Percentiles rank a stretch among this genome's conserved stretches.
Evolutionary conservation across 2,888 invertebrate species (phyloP).

Genomic region (Caenorhabditis sp.): DNA sequence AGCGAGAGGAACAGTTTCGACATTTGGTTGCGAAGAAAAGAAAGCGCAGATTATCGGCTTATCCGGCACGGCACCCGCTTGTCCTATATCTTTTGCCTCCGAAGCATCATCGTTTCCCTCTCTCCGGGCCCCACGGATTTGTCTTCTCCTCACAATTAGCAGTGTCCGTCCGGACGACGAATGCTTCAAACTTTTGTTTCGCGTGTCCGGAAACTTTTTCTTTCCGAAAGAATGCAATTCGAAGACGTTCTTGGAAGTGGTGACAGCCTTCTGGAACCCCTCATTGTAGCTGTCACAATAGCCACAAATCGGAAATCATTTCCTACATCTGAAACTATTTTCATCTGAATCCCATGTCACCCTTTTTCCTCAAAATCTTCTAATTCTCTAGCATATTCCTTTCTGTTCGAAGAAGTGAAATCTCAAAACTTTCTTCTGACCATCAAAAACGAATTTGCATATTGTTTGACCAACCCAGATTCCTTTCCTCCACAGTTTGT

Average conservation of each 20-base stretch:
- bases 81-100: conserved; percentile 47
- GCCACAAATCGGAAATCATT: not conserved
- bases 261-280: too few relatives aligned
- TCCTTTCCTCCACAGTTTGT: conserved; percentile 37
- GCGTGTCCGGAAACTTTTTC: not conserved
- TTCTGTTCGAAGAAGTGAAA: not conserved
- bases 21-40: conserved; percentile 32
- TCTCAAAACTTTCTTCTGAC: conserved; percentile 1
- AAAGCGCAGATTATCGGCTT: conserved; percentile 59
- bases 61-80: conserved; percentile 61
- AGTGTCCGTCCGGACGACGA: conserved; percentile 16
- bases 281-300: too few relatives aligned
- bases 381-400: too few relatives aligned
- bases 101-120: not conserved
- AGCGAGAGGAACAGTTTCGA: conserved; percentile 11
- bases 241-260: too few relatives aligned
- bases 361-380: not conserved
- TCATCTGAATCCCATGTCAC: too few relatives aligned
- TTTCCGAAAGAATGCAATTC: not conserved
- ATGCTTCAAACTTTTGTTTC: conserved; percentile 12
- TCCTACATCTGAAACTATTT: not conserved
- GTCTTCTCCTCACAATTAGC: conserved; percentile 55
- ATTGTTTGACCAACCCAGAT: conserved; percentile 62
- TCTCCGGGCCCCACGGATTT: conserved; percentile 26
- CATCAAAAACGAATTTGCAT: conserved; percentile 33